phyloP scores from a whole-genome alignment of 2,113 vertebrate genomes.

The Cynopterus brachyotis region DNA sequence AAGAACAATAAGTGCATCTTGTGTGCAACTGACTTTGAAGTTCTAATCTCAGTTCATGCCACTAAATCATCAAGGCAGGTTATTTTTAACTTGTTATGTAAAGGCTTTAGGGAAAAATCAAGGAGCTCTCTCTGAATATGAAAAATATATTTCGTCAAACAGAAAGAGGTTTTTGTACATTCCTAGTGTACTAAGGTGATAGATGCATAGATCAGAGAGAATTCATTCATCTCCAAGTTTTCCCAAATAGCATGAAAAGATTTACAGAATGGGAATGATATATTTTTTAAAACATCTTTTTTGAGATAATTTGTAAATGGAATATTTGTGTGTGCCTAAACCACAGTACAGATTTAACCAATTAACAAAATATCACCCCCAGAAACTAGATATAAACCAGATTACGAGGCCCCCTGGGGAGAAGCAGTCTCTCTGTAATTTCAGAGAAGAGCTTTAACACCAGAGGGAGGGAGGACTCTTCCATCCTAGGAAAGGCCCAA shows the following conservation, averaged over 20 bases:
- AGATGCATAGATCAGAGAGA: slow-evolving; percentile 3
- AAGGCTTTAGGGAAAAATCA: slow-evolving; percentile 70
- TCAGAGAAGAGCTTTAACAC: neutral
- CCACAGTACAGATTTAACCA: slow-evolving; percentile 4
- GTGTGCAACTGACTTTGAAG: slow-evolving; percentile 80
- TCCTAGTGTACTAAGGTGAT: slow-evolving; percentile 3
- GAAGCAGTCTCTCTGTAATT: neutral
- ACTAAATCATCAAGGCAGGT: slow-evolving; percentile 79
- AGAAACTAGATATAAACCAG: slow-evolving; percentile 3
- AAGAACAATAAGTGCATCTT: slow-evolving; percentile 64
- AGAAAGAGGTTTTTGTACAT: slow-evolving; percentile 67
- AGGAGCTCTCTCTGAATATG: slow-evolving; percentile 62
- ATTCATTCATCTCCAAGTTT: slow-evolving; percentile 16
- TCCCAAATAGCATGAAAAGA: slow-evolving; percentile 10
- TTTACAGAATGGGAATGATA: neutral
- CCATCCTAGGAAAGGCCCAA: neutral
- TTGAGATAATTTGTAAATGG: neutral
- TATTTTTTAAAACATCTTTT: slow-evolving; percentile 17
- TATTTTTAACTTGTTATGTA: slow-evolving; percentile 83
- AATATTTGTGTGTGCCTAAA: slow-evolving; percentile 42
- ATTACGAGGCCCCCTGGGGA: neutral
- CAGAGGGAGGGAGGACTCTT: neutral
- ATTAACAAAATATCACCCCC: neutral
- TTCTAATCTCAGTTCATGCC: slow-evolving; percentile 81
- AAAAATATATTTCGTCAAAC: slow-evolving; percentile 61